Percentiles rank a stretch among this genome's conserved stretches.
phyloP scores from a whole-genome alignment of 2,888 invertebrate species.

The Aleiodes alternator region DNA sequence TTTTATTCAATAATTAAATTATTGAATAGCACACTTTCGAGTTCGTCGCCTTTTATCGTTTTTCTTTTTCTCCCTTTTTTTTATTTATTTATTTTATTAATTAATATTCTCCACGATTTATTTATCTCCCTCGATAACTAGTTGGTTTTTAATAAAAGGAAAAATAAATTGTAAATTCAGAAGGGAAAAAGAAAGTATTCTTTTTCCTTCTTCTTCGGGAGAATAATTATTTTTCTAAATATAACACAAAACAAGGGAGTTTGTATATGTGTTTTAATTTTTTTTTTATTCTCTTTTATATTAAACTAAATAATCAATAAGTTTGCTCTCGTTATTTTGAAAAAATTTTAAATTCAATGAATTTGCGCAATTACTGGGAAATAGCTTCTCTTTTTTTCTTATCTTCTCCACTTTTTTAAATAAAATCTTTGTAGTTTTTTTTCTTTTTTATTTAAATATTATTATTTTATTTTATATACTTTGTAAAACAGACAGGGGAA shows the following conservation, averaged over 20 bases:
- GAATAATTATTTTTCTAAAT: not conserved
- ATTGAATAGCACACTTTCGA: slow-evolving; percentile 5
- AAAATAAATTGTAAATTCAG: not conserved
- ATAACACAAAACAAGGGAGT: not conserved
- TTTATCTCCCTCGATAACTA: too few species aligned
- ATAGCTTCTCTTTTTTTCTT: too few species aligned
- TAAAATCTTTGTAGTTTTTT: slow-evolving; percentile 55
- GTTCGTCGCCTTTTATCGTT: not conserved
- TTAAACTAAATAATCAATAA: not conserved
- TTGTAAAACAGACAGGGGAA: slow-evolving; percentile 68
- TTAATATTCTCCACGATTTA: too few species aligned
- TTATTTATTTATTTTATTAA: too few species aligned
- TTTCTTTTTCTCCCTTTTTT: not conserved
- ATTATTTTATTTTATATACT: slow-evolving; percentile 12
- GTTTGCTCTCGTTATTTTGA: not conserved
- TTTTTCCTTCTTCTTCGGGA: not conserved
- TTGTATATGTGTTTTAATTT: not conserved
- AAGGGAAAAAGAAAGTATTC: not conserved
- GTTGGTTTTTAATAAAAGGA: not conserved
- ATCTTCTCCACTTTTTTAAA: not conserved
- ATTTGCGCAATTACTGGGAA: too few species aligned
- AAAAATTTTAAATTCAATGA: not conserved
- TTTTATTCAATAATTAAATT: not conserved
- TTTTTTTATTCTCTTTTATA: not conserved
- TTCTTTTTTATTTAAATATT: slow-evolving; percentile 14